A percentile compares a stretch with the other conserved stretches of the same genome.
Evolutionary conservation across 2,797 vertebrate genomes (phyloP).

Genomic region (Scyliorhinus canicula): DNA sequence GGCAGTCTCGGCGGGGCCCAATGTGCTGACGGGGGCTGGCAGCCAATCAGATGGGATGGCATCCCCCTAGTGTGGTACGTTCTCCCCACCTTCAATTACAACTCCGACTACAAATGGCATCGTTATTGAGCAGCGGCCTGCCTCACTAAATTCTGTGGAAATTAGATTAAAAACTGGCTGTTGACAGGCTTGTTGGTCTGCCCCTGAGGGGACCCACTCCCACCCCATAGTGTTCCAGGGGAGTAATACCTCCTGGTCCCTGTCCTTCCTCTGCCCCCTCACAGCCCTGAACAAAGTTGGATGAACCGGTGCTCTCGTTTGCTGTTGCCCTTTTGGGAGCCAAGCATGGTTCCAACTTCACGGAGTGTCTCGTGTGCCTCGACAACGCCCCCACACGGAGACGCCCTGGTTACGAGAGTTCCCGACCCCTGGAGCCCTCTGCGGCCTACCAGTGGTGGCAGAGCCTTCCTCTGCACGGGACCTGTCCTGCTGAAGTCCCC

Average conservation of each 20-base stretch:
- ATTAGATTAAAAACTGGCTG: not conserved
- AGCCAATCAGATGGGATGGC: too few species aligned
- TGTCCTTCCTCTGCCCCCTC: not conserved
- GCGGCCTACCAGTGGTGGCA: not conserved
- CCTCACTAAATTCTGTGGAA: not conserved
- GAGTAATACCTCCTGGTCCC: not conserved
- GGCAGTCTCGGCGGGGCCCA: too few species aligned
- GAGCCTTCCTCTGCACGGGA: not conserved
- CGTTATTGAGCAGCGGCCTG: not conserved
- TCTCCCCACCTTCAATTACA: not conserved
- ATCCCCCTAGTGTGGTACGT: too few species aligned
- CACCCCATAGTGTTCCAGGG: too few species aligned
- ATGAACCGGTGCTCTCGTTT: not conserved
- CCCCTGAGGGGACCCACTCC: not conserved
- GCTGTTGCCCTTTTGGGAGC: not conserved
- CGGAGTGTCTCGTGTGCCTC: not conserved
- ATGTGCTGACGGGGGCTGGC: too few species aligned
- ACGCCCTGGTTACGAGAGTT: not conserved
- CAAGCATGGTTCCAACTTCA: not conserved
- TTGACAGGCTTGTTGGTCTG: not conserved
- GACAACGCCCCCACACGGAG: not conserved
- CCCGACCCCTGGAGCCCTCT: not conserved
- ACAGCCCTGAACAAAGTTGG: not conserved
- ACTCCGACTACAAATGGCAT: not conserved
- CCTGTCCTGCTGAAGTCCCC: not conserved